Percentiles rank a stretch among this genome's conserved stretches.
Evolutionary conservation across 2,888 invertebrate genomes (phyloP).

Genomic region (Alloplasta piceator): DNA sequence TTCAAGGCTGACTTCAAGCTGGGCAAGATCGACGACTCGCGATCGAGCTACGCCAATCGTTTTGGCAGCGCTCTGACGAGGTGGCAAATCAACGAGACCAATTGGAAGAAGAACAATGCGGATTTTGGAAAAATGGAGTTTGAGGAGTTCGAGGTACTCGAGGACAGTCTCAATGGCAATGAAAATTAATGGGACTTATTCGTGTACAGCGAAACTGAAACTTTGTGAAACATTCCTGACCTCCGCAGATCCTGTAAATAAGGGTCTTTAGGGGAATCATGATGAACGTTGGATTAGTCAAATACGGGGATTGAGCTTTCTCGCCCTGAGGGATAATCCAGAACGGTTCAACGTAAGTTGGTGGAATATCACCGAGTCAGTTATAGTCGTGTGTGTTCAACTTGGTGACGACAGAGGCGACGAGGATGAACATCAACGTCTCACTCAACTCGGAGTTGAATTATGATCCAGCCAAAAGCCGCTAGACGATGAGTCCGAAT

Average conservation of each 20-base stretch:
- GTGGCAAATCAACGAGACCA: constrained; percentile 83
- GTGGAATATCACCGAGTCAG: constrained; percentile 34
- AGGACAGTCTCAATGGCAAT: constrained; percentile 85
- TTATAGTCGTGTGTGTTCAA: constrained; percentile 41
- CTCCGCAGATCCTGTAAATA: too few relatives aligned
- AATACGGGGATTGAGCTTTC: too few relatives aligned
- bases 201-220: too few relatives aligned
- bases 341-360: not conserved
- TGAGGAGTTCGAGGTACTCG: constrained; percentile 91
- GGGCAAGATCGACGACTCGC: constrained; percentile 75
- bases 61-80: constrained; percentile 77
- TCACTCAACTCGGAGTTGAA: not conserved
- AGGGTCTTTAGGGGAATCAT: too few relatives aligned
- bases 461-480: not conserved
- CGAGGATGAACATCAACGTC: not conserved
- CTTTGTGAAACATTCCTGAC: too few relatives aligned
- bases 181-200: constrained; percentile 58
- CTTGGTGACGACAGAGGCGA: constrained; percentile 29
- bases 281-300: too few relatives aligned
- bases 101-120: constrained; percentile 85
- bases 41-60: constrained; percentile 71
- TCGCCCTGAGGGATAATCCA: not conserved
- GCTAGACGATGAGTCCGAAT: not conserved
- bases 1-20: constrained; percentile 80
- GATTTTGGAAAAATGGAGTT: constrained; percentile 94